Percentiles rank a stretch among this genome's conserved stretches.
Evolutionary conservation across 64 coral and sea anemone genomes (phyloP).

Genomic region (Montipora capricornis): DNA sequence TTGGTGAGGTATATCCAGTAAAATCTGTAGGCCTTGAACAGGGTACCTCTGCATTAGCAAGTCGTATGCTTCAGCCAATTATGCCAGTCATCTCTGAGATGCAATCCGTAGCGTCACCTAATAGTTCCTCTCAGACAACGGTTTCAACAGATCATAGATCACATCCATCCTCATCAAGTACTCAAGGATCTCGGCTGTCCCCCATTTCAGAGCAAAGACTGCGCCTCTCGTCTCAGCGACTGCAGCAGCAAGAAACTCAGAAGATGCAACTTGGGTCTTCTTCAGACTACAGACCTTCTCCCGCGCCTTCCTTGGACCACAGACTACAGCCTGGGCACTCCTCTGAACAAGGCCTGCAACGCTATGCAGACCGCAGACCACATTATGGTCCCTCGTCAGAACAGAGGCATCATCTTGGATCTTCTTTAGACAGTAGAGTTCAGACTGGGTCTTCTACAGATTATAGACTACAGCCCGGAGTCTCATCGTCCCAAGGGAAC

Average conservation of each 20-base stretch:
- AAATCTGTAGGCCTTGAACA: not conserved
- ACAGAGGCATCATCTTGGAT: not conserved
- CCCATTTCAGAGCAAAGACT: not conserved
- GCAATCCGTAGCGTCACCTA: not conserved
- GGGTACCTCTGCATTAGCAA: not conserved
- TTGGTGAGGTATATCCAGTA: no score
- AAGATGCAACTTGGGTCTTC: not conserved
- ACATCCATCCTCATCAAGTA: not conserved
- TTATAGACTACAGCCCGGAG: not conserved
- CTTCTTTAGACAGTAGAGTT: not conserved
- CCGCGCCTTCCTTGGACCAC: no score
- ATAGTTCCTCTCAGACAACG: not conserved
- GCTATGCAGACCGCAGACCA: not conserved
- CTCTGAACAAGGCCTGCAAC: not conserved
- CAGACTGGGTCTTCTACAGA: not conserved
- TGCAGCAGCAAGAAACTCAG: not conserved
- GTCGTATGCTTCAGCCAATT: constrained; percentile 15
- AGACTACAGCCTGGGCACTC: not conserved
- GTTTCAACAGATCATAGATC: not conserved
- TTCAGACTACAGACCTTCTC: not conserved
- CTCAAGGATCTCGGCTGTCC: not conserved
- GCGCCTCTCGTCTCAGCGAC: not conserved
- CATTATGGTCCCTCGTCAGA: not conserved
- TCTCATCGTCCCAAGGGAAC: not conserved
- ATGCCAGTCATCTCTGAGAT: not conserved